Evolutionary conservation across 2,797 vertebrate genomes (phyloP).

Genomic region (Megaceryle alcyon): DNA sequence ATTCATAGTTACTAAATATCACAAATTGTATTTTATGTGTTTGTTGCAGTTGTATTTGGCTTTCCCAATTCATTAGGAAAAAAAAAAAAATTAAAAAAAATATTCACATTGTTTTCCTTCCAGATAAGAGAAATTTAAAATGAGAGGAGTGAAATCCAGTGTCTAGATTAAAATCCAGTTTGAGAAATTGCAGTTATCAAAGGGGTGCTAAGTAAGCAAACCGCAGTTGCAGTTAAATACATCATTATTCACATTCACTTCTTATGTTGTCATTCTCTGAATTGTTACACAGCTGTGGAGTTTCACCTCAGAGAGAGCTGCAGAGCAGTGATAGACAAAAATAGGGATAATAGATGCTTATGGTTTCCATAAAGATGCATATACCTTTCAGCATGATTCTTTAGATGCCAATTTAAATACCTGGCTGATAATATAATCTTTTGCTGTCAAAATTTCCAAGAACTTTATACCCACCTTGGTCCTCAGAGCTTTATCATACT

Average conservation of each 20-base stretch:
- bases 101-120: neutral
- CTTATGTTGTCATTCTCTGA: neutral
- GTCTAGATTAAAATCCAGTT: neutral
- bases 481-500: neutral
- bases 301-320: neutral
- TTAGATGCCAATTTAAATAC: neutral
- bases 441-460: neutral
- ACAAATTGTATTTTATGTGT: neutral
- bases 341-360: neutral
- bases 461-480: neutral
- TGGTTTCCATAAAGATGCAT: neutral
- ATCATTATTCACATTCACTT: neutral
- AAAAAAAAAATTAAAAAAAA: neutral
- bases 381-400: neutral
- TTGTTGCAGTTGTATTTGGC: neutral
- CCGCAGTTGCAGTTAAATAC: neutral
- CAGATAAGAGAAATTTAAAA: neutral
- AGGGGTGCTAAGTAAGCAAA: neutral
- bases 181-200: neutral
- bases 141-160: neutral
- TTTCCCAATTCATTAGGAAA: neutral
- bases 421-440: neutral
- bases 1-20: neutral
- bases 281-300: neutral
- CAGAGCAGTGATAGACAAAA: neutral